Percentiles rank a stretch among this genome's conserved stretches.
Conservation (phyloP, 2,113 vertebrate species). For the Pipra filicauda region DNA sequence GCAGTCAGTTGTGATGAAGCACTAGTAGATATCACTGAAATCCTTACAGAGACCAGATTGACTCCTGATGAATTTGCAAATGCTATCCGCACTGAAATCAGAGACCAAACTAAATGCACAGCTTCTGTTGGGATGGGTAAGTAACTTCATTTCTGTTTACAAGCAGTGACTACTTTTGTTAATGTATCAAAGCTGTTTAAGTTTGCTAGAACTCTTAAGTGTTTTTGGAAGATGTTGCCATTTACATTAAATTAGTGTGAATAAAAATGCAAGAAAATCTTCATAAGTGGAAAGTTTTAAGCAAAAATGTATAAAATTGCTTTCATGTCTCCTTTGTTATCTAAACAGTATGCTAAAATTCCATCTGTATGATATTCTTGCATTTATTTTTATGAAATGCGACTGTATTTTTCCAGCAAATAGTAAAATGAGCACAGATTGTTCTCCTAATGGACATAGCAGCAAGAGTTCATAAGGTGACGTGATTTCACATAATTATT, state of each 20-base stretch:
- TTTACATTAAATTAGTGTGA: not conserved
- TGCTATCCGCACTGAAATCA: constrained; percentile 88
- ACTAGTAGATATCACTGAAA: constrained; percentile 87
- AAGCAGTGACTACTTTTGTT: not conserved
- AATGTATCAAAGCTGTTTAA: not conserved
- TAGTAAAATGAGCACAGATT: not conserved
- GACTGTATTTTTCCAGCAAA: not conserved
- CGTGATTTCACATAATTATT: not conserved
- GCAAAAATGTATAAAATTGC: not conserved
- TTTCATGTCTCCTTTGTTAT: not conserved
- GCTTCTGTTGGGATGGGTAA: constrained; percentile 96
- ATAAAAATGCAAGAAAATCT: not conserved
- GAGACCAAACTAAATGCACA: constrained; percentile 87
- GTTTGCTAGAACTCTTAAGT: not conserved
- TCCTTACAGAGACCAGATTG: constrained; percentile 85
- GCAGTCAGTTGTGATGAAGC: constrained; percentile 98
- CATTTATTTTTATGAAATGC: not conserved
- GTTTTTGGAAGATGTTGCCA: not conserved
- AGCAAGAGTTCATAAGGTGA: not conserved
- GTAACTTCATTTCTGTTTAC: constrained; percentile 25
- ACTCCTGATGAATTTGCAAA: constrained; percentile 86
- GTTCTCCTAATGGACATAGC: not conserved
- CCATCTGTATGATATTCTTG: not conserved
- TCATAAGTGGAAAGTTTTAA: not conserved
- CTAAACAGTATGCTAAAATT: not conserved